Conservation (phyloP, 2,888 invertebrate genomes). For the Cheiracanthium punctorium region DNA sequence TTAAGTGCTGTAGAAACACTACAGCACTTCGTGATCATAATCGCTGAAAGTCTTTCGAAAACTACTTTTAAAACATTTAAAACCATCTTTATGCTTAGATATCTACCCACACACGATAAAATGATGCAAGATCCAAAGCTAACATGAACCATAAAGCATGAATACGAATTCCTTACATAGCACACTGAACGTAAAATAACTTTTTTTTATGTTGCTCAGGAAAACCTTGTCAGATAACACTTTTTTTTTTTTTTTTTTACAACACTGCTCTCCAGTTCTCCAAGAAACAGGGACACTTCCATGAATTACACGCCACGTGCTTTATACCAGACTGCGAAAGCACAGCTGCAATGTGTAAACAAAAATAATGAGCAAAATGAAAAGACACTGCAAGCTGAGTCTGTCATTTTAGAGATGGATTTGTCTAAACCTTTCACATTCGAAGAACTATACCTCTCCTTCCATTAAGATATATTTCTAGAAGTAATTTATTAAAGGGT, state of each 20-base stretch:
- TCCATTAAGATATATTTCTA: not conserved
- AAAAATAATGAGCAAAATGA: not conserved
- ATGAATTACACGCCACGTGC: conserved; percentile 8
- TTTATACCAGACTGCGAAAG: conserved; percentile 23
- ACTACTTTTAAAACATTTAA: too few species aligned
- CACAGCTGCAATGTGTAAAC: conserved; percentile 26
- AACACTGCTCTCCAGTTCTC: not conserved
- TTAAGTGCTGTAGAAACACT: too few species aligned
- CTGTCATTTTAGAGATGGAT: not conserved
- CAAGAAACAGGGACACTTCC: not conserved
- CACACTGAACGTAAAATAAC: not conserved
- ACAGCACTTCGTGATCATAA: too few species aligned
- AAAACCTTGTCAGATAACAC: not conserved
- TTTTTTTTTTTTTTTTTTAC: not conserved
- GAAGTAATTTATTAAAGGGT: not conserved
- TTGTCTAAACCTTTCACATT: not conserved
- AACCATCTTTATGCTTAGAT: too few species aligned
- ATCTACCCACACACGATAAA: too few species aligned
- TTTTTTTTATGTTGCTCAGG: not conserved
- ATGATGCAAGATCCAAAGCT: too few species aligned
- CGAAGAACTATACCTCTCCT: not conserved
- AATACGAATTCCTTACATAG: not conserved
- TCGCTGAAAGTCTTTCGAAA: too few species aligned
- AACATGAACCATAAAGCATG: not conserved
- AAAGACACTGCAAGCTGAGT: not conserved